phyloP scores from a whole-genome alignment of 2,888 invertebrate species.

The Sturmia bella region DNA sequence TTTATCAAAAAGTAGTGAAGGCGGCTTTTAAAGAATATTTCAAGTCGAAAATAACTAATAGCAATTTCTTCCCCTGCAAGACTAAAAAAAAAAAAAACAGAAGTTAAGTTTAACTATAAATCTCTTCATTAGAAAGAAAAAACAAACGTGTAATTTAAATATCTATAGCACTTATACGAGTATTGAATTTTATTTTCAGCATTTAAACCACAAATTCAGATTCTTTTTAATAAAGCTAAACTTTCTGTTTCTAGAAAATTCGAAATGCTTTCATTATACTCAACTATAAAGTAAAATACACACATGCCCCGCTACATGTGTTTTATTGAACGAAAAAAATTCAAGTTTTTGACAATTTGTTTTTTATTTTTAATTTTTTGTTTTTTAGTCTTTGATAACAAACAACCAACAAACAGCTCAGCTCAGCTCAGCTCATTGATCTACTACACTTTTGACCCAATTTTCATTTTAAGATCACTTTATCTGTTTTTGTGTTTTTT shows the following conservation, averaged over 20 bases:
- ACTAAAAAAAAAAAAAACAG: too few species aligned
- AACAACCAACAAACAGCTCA: slow-evolving; percentile 20
- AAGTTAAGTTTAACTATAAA: too few species aligned
- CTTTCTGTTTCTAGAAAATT: slow-evolving; percentile 66
- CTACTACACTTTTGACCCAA: slow-evolving; percentile 67
- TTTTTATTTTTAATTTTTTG: slow-evolving; percentile 1
- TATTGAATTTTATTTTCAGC: too few species aligned
- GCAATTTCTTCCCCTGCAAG: not conserved
- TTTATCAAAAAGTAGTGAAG: not conserved
- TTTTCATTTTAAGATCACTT: slow-evolving; percentile 51
- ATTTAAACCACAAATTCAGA: too few species aligned
- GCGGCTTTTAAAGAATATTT: not conserved
- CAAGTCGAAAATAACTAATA: not conserved
- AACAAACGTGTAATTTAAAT: too few species aligned
- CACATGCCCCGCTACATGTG: too few species aligned
- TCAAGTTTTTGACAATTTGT: slow-evolving; percentile 46
- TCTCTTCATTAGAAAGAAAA: too few species aligned
- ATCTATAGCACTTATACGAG: too few species aligned
- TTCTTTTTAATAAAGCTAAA: slow-evolving; percentile 10
- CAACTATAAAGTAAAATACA: slow-evolving; percentile 16
- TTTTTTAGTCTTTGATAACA: slow-evolving; percentile 43
- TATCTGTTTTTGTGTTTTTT: slow-evolving; percentile 44
- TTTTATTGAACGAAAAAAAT: slow-evolving; percentile 16
- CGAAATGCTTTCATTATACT: slow-evolving; percentile 49
- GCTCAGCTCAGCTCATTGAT: slow-evolving; percentile 54